A percentile compares a stretch with the other conserved stretches of the same genome.
phyloP scores from a whole-genome alignment of 2,888 invertebrate species.

The Aquatica leii region DNA sequence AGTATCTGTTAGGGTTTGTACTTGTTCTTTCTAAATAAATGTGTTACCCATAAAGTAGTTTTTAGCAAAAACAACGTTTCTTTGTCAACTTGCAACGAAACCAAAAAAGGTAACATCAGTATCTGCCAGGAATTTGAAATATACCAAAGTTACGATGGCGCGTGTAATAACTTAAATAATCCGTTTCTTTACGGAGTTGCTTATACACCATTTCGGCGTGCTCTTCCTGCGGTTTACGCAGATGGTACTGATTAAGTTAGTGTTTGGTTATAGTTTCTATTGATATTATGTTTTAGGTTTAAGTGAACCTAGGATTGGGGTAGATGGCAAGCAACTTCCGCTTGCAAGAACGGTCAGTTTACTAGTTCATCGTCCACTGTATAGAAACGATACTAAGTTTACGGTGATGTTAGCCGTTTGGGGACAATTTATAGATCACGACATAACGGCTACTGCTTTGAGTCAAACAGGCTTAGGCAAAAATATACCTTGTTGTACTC shows the following conservation, averaged over 20 bases:
- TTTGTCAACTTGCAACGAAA: conserved; percentile 22
- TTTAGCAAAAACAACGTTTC: conserved; percentile 27
- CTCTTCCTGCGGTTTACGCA: conserved; percentile 77
- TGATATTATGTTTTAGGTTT: too few species aligned
- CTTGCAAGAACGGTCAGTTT: conserved; percentile 79
- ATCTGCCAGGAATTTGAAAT: conserved; percentile 53
- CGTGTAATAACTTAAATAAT: conserved; percentile 77
- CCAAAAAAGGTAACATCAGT: conserved; percentile 29
- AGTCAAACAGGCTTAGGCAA: conserved; percentile 76
- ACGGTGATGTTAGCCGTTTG: conserved; percentile 87
- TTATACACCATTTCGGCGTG: conserved; percentile 76
- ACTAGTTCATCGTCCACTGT: conserved; percentile 76
- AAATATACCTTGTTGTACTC: conserved; percentile 75
- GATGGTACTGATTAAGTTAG: conserved; percentile 76
- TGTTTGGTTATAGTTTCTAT: too few species aligned
- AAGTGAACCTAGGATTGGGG: conserved; percentile 69
- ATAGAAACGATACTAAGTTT: conserved; percentile 77
- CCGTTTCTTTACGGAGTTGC: conserved; percentile 75
- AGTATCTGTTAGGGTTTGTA: conserved; percentile 48
- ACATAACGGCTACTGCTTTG: conserved; percentile 84
- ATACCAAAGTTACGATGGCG: conserved; percentile 76
- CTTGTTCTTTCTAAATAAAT: too few species aligned
- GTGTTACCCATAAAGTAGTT: conserved; percentile 2
- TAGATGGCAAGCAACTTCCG: conserved; percentile 67
- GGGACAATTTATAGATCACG: conserved; percentile 90